Evolutionary conservation across 2,113 vertebrate species (phyloP).

Genomic region (Oenanthe melanoleuca): DNA sequence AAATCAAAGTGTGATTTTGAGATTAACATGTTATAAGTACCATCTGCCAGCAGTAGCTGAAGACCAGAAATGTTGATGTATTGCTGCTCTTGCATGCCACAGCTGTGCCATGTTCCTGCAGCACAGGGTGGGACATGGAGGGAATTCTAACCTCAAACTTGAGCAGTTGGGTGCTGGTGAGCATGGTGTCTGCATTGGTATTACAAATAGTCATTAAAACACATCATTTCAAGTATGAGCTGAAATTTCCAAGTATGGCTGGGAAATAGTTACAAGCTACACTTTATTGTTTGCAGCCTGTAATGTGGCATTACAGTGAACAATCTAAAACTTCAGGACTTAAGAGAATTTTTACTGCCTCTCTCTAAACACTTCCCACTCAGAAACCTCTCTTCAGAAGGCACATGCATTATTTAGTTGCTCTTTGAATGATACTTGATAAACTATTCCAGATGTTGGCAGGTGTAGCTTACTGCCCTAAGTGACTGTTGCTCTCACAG

Average conservation of each 20-base stretch:
- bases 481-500: background rate
- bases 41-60: background rate
- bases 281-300: background rate
- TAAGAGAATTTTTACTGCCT: no score
- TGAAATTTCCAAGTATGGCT: background rate
- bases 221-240: fast-evolving
- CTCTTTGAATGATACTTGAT: background rate
- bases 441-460: constrained; percentile 60
- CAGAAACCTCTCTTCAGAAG: background rate
- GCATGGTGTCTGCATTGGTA: fast-evolving
- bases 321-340: background rate
- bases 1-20: background rate
- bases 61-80: background rate
- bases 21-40: background rate
- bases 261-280: background rate
- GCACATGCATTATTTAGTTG: background rate
- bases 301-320: fast-evolving
- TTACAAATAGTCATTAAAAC: background rate
- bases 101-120: background rate
- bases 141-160: fast-evolving
- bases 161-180: background rate
- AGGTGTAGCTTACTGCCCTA: constrained; percentile 63
- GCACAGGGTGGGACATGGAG: background rate
- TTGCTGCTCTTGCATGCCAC: background rate
- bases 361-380: background rate